phyloP scores from a whole-genome alignment of 2,797 vertebrate species.

The Pangasius mekongensis region DNA sequence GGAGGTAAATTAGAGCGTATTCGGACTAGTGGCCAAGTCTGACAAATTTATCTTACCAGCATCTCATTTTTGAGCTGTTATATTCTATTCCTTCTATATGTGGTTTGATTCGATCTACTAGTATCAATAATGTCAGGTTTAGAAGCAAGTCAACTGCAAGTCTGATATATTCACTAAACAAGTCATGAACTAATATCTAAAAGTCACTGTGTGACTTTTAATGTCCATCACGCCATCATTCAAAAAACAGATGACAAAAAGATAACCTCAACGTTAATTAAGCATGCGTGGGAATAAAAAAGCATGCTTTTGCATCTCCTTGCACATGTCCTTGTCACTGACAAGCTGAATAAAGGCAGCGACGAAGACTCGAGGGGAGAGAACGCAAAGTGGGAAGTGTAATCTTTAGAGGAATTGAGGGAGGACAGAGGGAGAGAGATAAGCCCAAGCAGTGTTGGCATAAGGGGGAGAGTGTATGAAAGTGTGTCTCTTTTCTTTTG shows the following conservation, averaged over 20 bases:
- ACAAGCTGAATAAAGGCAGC: constrained; percentile 65
- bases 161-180: background rate
- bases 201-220: background rate
- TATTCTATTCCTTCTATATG: background rate
- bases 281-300: constrained; percentile 56
- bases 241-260: constrained; percentile 31
- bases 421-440: constrained; percentile 27
- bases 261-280: constrained; percentile 74
- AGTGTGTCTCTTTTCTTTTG: constrained; percentile 28
- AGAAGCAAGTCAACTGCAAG: background rate
- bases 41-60: background rate
- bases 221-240: constrained; percentile 10
- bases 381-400: constrained; percentile 17
- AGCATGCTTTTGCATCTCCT: constrained; percentile 25
- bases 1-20: background rate
- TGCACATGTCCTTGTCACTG: constrained; percentile 58
- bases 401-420: constrained; percentile 35
- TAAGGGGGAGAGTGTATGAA: constrained; percentile 22
- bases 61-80: background rate
- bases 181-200: background rate
- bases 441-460: constrained; percentile 22
- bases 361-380: constrained; percentile 13
- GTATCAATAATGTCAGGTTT: background rate
- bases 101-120: background rate
- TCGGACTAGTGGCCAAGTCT: background rate